phyloP scores from a whole-genome alignment of 2,797 vertebrate species.

The Sebastes minor region DNA sequence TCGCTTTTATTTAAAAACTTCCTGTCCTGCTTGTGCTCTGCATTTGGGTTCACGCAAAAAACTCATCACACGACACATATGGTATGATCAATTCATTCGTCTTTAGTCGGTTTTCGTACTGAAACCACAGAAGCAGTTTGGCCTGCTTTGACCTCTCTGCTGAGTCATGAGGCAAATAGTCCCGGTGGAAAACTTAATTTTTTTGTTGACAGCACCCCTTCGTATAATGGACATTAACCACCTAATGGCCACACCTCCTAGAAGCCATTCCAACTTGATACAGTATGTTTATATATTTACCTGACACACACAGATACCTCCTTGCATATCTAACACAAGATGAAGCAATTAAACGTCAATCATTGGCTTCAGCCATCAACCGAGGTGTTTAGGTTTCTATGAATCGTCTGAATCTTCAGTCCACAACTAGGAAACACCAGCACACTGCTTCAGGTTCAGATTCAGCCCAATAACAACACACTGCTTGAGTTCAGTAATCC shows the following conservation, averaged over 20 bases:
- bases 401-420: too few species aligned
- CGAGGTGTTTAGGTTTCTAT: not conserved
- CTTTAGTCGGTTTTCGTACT: not conserved
- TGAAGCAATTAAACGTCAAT: not conserved
- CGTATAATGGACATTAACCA: not conserved
- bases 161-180: constrained; percentile 2
- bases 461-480: not conserved
- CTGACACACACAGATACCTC: not conserved
- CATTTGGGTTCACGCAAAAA: too few species aligned
- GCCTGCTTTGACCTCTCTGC: not conserved
- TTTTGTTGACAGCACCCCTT: not conserved
- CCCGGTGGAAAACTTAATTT: not conserved
- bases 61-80: too few species aligned
- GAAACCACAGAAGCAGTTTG: not conserved
- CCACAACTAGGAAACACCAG: not conserved
- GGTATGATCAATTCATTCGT: too few species aligned
- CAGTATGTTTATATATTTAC: not conserved
- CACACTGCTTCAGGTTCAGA: not conserved
- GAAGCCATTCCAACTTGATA: not conserved
- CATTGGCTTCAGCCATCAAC: not conserved
- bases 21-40: too few species aligned
- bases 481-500: not conserved
- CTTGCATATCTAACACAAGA: too few species aligned
- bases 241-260: not conserved
- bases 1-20: too few species aligned